These are phyloP conservation scores for Temnothorax longispinosus DNA, from an alignment of 1,140 invertebrate genomes.

Conservation along the genomic window DNA sequence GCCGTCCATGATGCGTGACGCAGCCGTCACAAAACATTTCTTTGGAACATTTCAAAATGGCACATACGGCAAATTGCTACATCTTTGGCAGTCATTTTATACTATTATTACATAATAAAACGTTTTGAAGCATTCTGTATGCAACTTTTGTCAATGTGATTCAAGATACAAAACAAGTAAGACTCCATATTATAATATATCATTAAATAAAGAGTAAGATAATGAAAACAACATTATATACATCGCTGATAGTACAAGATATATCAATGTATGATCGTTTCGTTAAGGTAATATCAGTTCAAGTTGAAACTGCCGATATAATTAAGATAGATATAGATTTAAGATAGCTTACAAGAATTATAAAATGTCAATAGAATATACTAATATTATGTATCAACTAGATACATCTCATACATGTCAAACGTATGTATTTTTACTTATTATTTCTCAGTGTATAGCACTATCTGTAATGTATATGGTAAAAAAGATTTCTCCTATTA, in stretches of 20 bases:
- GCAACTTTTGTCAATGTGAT: conserved; percentile 39
- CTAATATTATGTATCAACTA: conserved; percentile 22
- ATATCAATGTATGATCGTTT: conserved; percentile 15
- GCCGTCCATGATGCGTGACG: conserved; percentile 34
- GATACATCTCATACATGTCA: neutral
- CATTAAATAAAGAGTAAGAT: neutral
- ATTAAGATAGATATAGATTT: conserved; percentile 39
- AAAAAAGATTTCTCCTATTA: conserved; percentile 22
- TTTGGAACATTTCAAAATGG: neutral
- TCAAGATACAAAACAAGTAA: conserved; percentile 4
- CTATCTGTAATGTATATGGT: conserved; percentile 25
- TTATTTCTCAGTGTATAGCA: conserved; percentile 30
- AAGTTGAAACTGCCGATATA: conserved; percentile 53
- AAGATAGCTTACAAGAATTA: conserved; percentile 34
- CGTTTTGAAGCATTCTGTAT: neutral
- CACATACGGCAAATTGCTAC: neutral
- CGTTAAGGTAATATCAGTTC: conserved; percentile 26
- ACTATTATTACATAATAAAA: neutral
- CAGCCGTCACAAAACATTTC: neutral
- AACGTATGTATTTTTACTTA: conserved; percentile 33
- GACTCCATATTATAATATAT: conserved; percentile 11
- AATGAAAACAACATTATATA: conserved; percentile 10
- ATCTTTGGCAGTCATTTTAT: conserved; percentile 1
- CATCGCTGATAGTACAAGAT: conserved; percentile 13
- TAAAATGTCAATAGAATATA: conserved; percentile 21